phyloP scores from a whole-genome alignment of 2,888 invertebrate species.

The Noctua janthe region DNA sequence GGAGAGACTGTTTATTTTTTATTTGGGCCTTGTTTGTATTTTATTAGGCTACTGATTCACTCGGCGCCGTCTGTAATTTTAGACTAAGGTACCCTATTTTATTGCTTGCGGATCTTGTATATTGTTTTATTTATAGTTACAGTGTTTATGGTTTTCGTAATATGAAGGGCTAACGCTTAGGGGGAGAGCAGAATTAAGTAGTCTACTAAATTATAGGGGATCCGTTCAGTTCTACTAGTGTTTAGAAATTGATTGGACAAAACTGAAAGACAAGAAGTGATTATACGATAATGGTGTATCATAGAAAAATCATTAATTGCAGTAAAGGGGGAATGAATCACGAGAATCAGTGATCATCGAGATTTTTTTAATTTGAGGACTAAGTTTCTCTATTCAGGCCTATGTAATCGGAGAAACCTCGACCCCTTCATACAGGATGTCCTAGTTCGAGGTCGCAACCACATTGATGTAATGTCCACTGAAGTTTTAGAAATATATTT shows the following conservation, averaged over 20 bases:
- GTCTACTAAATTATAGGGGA: neutral
- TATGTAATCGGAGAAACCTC: too few relatives aligned
- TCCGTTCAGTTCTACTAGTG: neutral
- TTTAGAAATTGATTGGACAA: neutral
- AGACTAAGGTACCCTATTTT: constrained; percentile 56
- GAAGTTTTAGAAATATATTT: too few relatives aligned
- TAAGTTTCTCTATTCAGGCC: too few relatives aligned
- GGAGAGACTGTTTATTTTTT: constrained; percentile 58
- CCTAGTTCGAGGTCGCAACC: too few relatives aligned
- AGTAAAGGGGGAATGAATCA: neutral
- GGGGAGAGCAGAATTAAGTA: neutral
- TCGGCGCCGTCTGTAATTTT: constrained; percentile 54
- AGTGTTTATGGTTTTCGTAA: constrained; percentile 25
- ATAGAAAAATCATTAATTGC: neutral
- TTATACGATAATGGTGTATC: too few relatives aligned
- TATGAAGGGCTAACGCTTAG: neutral
- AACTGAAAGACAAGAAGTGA: neutral
- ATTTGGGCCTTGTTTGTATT: constrained; percentile 60
- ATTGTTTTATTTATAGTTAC: constrained; percentile 44
- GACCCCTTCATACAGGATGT: too few relatives aligned
- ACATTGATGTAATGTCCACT: too few relatives aligned
- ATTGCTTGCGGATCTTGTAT: constrained; percentile 35
- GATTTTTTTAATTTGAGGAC: too few relatives aligned
- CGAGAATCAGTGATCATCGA: neutral
- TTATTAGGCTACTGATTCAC: constrained; percentile 66